Evolutionary conservation across 2,888 invertebrate genomes (phyloP).

Genomic region (Rhodophaea formosa): DNA sequence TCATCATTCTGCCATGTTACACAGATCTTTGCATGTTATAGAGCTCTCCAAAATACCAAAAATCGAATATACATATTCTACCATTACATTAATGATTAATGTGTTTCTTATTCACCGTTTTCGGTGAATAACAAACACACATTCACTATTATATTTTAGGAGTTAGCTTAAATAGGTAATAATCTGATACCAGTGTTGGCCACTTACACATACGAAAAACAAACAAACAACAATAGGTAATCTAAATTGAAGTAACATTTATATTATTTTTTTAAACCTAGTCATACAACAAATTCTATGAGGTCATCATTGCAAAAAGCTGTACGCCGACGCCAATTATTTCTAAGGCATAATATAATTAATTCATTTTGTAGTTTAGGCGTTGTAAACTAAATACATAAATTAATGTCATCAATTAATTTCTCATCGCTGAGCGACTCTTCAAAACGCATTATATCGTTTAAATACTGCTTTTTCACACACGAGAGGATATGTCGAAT

Average conservation of each 20-base stretch:
- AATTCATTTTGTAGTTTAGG: conserved; percentile 1
- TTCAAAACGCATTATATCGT: conserved; percentile 14
- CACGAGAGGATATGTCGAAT: conserved; percentile 1
- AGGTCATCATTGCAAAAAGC: conserved; percentile 1
- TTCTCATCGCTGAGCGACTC: conserved; percentile 12
- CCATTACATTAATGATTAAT: too few relatives aligned
- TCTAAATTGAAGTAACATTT: too few relatives aligned
- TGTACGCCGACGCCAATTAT: background rate
- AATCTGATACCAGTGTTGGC: background rate
- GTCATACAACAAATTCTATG: background rate
- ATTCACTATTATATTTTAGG: background rate
- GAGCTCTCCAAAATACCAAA: conserved; percentile 3
- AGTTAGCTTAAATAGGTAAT: background rate
- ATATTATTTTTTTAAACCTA: background rate
- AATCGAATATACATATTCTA: background rate
- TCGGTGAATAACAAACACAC: background rate
- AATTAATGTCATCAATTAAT: conserved; percentile 17
- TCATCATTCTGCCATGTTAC: conserved; percentile 52
- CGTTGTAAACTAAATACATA: background rate
- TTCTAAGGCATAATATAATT: conserved; percentile 14
- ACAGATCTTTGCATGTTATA: conserved; percentile 36
- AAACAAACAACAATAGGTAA: too few relatives aligned
- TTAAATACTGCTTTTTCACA: background rate
- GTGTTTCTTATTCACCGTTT: too few relatives aligned
- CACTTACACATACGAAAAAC: too few relatives aligned